Conservation (phyloP, 2,888 invertebrate genomes). For the Torymus aiolomorphi region DNA sequence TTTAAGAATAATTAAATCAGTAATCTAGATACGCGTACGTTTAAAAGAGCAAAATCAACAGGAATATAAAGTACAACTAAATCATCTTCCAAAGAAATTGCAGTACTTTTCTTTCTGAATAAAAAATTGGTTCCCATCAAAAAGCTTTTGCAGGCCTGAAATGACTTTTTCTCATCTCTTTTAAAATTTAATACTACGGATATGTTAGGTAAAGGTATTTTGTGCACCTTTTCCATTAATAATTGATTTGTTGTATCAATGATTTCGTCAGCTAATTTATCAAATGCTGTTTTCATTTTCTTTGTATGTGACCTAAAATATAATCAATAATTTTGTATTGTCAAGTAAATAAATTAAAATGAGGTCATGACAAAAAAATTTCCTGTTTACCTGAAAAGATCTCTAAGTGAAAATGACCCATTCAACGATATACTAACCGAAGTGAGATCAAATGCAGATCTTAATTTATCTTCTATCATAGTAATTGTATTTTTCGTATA, state of each 20-base stretch:
- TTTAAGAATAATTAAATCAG: neutral
- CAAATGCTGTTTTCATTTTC: conserved; percentile 23
- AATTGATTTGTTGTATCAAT: conserved; percentile 37
- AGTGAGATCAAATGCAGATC: conserved; percentile 31
- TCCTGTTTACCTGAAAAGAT: conserved; percentile 34
- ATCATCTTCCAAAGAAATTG: conserved; percentile 30
- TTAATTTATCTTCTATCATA: conserved; percentile 37
- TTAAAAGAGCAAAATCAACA: conserved; percentile 47
- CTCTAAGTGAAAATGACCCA: conserved; percentile 2
- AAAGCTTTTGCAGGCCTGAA: conserved; percentile 29
- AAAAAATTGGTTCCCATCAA: conserved; percentile 42
- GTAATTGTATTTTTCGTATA: conserved; percentile 14
- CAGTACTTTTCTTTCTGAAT: conserved; percentile 21
- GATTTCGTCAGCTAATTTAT: conserved; percentile 40
- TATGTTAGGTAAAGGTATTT: conserved; percentile 36
- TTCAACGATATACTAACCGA: conserved; percentile 37
- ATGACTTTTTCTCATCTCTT: conserved; percentile 29
- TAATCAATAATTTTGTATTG: neutral
- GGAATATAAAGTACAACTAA: conserved; percentile 34
- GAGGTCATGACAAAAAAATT: neutral
- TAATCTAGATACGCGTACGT: conserved; percentile 21
- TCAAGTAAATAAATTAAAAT: neutral
- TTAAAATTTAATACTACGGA: conserved; percentile 45
- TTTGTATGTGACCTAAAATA: conserved; percentile 18
- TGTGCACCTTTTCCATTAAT: conserved; percentile 15